A percentile compares a stretch with the other conserved stretches of the same genome.
Evolutionary conservation across 2,113 vertebrate species (phyloP).

Genomic region (Chroicocephalus ridibundus): DNA sequence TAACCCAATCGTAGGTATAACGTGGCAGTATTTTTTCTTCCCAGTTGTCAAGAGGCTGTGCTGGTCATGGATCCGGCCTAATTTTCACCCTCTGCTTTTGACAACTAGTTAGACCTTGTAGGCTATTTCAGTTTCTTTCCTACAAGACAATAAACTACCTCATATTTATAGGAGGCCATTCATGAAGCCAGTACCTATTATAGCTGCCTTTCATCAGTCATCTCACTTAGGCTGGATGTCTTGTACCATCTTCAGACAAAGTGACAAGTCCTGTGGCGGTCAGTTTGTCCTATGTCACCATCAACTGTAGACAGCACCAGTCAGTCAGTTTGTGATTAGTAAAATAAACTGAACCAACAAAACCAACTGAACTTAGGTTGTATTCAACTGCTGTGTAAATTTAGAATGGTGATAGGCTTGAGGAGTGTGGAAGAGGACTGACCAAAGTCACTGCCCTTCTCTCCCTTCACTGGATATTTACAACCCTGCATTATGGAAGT

Average conservation of each 20-base stretch:
- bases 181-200: background rate
- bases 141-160: background rate
- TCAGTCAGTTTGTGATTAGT: background rate
- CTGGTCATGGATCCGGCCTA: background rate
- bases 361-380: background rate
- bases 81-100: background rate
- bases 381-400: background rate
- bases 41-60: background rate
- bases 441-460: background rate
- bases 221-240: background rate
- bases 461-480: background rate
- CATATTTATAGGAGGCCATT: background rate
- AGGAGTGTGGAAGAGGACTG: background rate
- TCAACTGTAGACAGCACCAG: fast-evolving
- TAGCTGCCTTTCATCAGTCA: background rate
- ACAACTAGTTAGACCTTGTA: background rate
- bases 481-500: fast-evolving
- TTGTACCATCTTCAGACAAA: background rate
- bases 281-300: background rate
- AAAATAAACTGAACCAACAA: background rate
- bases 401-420: fast-evolving
- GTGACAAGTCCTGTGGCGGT: no score
- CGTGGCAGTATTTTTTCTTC: background rate
- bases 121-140: background rate
- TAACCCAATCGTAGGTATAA: background rate